These are phyloP conservation scores for Microctonus hyperodae DNA, from an alignment of 2,888 invertebrate species.

Conservation along the genomic window DNA sequence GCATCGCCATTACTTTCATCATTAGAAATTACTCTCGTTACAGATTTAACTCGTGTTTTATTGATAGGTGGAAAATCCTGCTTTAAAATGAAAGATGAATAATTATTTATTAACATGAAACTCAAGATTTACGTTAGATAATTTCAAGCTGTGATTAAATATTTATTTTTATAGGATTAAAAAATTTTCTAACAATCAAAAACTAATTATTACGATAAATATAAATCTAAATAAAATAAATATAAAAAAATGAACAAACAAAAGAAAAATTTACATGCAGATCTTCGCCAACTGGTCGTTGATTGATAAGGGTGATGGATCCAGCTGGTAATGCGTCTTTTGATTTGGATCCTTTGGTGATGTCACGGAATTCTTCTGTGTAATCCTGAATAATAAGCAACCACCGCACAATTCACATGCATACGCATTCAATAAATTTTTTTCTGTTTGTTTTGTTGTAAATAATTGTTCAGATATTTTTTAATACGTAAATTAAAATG, in stretches of 20 bases:
- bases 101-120: neutral
- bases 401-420: constrained; percentile 63
- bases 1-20: constrained; percentile 61
- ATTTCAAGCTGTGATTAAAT: no score
- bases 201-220: neutral
- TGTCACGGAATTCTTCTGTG: constrained; percentile 96
- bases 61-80: constrained; percentile 71
- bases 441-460: constrained; percentile 12
- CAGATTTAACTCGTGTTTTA: constrained; percentile 65
- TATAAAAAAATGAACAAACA: constrained; percentile 32
- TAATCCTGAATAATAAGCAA: constrained; percentile 79
- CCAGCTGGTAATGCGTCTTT: constrained; percentile 92
- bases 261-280: constrained; percentile 75
- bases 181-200: no score
- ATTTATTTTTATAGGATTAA: no score
- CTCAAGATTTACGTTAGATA: no score
- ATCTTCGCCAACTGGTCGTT: constrained; percentile 94
- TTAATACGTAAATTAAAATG: neutral
- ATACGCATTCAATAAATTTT: constrained; percentile 61
- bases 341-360: constrained; percentile 88
- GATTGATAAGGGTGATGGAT: constrained; percentile 93
- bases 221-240: neutral
- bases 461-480: no score
- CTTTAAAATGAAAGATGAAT: constrained; percentile 21
- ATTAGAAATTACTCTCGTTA: constrained; percentile 60